Evolutionary conservation across 2,888 invertebrate genomes (phyloP), one percentile per base, ranked within the genome.

Genomic region (Drosophila monieri): DNA sequence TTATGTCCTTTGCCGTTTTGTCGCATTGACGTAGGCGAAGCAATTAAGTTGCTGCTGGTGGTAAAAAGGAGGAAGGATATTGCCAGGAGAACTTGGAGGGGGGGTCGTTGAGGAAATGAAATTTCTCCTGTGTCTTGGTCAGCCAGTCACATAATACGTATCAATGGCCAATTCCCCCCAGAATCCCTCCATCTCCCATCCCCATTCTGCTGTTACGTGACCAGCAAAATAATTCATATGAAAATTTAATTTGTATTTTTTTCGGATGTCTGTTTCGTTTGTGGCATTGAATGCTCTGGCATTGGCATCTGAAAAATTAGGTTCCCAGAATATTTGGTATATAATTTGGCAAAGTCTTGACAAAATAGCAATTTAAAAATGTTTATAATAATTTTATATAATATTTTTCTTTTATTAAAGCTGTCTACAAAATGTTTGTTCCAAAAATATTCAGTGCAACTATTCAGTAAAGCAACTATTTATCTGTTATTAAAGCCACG

Each of bases 1-100:
- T 83, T 83, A 87, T 83, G 83, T 83, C 87, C 85, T 84, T 83
- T 85, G 86, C 87, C 81, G 78, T 81, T 81, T 83, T 85, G 81
- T 81, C 84, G 80, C 78, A 85, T 85, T 85, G 85, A 81, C 62
- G 72, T 70, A 85, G 73, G 75, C 77, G 71, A 69, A 71, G 85
- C 87, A 87, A 85, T 87, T 81, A 83, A 77, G 75, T 76, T 67
- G 69, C 72, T 67, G 56, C 47, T 67, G 66, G 54, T 64, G 65
- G 53, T 18, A 15, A 27, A 48, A 8, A 10, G 25, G 25, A 23
- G 32, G 10, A 14, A 41, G 9, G 10, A n/a, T 5, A 25, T 39
- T 18, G 30, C 39, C 39, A 5, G n/a, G 10, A 32, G 32, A 44
- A 46, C 39, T 35, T 37, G 39, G 21, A 9, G 39, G 23, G 6